Percentiles rank a stretch among this genome's conserved stretches.
phyloP scores from a whole-genome alignment of 2,888 invertebrate genomes.

The Bellardia pandia region DNA sequence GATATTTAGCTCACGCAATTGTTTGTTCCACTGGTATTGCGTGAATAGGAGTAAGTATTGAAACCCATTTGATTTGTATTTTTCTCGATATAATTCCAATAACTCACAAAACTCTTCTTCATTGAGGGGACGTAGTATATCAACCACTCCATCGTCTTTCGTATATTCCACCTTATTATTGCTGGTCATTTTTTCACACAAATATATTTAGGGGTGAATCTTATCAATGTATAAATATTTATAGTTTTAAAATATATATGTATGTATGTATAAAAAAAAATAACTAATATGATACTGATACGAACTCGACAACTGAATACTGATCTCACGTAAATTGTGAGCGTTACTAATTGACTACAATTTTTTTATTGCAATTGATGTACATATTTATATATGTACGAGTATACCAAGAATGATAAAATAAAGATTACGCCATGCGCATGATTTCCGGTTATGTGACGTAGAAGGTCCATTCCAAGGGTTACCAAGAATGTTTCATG shows the following conservation, averaged over 20 bases:
- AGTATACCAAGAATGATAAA: too few species aligned
- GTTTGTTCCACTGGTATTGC: slow-evolving; percentile 80
- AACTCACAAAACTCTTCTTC: slow-evolving; percentile 78
- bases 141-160: slow-evolving; percentile 55
- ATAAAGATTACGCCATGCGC: too few species aligned
- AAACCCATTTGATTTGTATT: slow-evolving; percentile 76
- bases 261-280: not conserved
- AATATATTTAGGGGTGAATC: not conserved
- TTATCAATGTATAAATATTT: not conserved
- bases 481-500: too few species aligned
- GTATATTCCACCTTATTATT: not conserved
- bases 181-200: slow-evolving; percentile 15
- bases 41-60: slow-evolving; percentile 80
- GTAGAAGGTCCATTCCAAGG: too few species aligned
- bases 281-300: not conserved
- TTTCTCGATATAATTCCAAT: slow-evolving; percentile 76
- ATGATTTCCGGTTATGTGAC: too few species aligned
- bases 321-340: slow-evolving; percentile 1
- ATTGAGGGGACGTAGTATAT: slow-evolving; percentile 78
- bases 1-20: slow-evolving; percentile 71
- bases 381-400: too few species aligned
- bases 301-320: not conserved
- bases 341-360: slow-evolving; percentile 10
- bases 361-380: too few species aligned
- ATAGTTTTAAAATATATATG: not conserved